Evolutionary conservation across 1,140 invertebrate genomes (phyloP).

Genomic region (Diprion similis): DNA sequence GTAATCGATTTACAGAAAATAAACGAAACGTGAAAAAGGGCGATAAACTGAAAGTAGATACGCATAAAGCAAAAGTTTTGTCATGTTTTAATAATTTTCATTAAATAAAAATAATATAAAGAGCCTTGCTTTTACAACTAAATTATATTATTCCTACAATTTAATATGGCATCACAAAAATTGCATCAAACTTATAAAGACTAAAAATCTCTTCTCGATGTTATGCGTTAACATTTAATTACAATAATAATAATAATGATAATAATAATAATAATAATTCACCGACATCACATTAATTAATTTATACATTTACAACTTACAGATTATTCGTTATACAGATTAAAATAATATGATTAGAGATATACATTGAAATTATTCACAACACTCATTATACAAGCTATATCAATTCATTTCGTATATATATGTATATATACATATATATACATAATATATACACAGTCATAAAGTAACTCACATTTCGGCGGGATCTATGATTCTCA

Average conservation of each 20-base stretch:
- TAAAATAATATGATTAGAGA: constrained; percentile 11
- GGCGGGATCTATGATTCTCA: neutral
- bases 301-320: neutral
- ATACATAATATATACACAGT: constrained; percentile 12
- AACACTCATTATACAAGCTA: constrained; percentile 21
- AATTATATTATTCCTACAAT: constrained; percentile 30
- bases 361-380: constrained; percentile 32
- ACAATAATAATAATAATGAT: neutral
- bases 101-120: constrained; percentile 37
- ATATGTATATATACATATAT: neutral
- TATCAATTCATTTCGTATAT: constrained; percentile 8
- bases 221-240: constrained; percentile 6
- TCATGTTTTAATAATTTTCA: constrained; percentile 29
- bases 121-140: constrained; percentile 24
- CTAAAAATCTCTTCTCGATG: constrained; percentile 22
- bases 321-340: constrained; percentile 3
- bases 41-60: constrained; percentile 23
- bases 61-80: constrained; percentile 22
- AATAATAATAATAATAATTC: neutral
- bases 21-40: constrained; percentile 5
- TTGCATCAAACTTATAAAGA: constrained; percentile 34
- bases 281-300: constrained; percentile 6
- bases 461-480: neutral
- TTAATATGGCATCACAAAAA: constrained; percentile 37
- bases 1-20: constrained; percentile 10